Conservation (phyloP, 1,140 invertebrate species). For the Plodia interpunctella region DNA sequence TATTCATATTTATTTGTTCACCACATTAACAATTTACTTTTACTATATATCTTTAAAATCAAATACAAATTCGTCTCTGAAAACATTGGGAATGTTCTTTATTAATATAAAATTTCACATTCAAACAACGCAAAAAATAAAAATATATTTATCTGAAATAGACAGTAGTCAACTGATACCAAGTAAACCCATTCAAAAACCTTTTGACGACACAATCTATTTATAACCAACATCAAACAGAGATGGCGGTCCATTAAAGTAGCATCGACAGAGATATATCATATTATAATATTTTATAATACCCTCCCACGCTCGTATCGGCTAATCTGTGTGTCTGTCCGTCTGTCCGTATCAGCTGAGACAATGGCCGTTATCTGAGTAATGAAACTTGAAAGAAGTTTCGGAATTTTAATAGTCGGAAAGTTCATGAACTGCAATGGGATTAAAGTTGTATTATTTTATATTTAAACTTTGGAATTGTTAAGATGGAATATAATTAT, state of each 20-base stretch:
- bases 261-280: neutral
- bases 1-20: too few species aligned
- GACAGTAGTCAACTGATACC: too few species aligned
- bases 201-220: neutral
- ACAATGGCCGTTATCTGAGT: neutral
- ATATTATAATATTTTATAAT: neutral
- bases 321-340: conserved; percentile 1
- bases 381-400: neutral
- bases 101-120: too few species aligned
- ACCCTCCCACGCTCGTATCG: conserved; percentile 6
- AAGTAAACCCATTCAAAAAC: neutral
- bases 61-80: too few species aligned
- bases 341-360: conserved; percentile 1
- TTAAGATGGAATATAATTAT: too few species aligned
- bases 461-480: too few species aligned
- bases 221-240: neutral
- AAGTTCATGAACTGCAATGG: neutral
- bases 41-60: too few species aligned
- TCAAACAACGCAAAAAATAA: too few species aligned
- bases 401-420: neutral
- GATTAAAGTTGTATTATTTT: too few species aligned
- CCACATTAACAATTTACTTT: too few species aligned
- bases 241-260: neutral
- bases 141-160: neutral
- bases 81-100: too few species aligned